A percentile compares a stretch with the other conserved stretches of the same genome.
These are phyloP conservation scores for Sarcoramphus papa DNA, from an alignment of 2,797 vertebrate genomes.

Conservation along the genomic window DNA sequence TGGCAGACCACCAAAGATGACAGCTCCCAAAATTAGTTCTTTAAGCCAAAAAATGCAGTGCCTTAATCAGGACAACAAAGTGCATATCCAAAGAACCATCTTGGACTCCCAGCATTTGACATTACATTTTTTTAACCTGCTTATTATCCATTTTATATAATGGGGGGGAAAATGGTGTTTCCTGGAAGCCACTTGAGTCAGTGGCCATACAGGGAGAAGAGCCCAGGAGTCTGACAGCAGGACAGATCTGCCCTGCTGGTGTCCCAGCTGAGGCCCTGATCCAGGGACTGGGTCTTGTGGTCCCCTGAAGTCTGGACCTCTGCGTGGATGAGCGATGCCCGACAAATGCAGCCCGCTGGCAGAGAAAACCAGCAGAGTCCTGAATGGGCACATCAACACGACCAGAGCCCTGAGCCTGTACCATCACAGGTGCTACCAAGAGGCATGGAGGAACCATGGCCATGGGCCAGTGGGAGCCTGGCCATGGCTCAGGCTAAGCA, in stretches of 20 bases:
- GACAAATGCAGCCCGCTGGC: not conserved
- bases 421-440: not conserved
- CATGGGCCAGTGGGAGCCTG: rapidly evolving
- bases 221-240: not conserved
- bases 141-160: not conserved
- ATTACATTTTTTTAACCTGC: not conserved
- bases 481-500: not conserved
- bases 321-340: not conserved
- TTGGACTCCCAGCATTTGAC: not conserved
- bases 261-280: not conserved
- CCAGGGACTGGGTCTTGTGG: not conserved
- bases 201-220: not conserved
- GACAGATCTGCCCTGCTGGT: not conserved
- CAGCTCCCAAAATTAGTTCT: not conserved
- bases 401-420: not conserved
- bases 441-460: not conserved
- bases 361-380: not conserved
- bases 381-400: rapidly evolving
- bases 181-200: not conserved
- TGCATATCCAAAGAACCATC: not conserved
- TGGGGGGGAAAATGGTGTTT: not conserved
- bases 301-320: not conserved
- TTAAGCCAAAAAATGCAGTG: not conserved
- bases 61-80: not conserved
- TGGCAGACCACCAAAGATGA: not conserved